These are phyloP conservation scores for Pantala flavescens DNA, from an alignment of 1,140 invertebrate genomes.

Conservation along the genomic window DNA sequence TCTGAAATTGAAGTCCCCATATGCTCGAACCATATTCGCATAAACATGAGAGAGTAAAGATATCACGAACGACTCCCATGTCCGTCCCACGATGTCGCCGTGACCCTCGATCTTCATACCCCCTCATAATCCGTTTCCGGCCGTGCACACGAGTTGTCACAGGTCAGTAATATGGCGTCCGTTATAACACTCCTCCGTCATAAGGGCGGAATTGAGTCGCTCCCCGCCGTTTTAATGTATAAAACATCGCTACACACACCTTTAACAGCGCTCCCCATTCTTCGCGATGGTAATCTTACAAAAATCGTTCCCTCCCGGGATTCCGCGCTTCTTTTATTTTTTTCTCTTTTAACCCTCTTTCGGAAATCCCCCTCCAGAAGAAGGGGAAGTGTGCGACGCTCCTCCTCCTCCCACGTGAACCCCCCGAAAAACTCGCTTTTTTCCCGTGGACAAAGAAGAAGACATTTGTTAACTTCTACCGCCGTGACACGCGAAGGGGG, in stretches of 20 bases:
- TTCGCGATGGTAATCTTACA: constrained; percentile 1
- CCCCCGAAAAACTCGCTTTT: neutral
- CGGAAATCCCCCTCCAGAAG: neutral
- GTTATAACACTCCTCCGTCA: too few species aligned
- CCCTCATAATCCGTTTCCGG: too few species aligned
- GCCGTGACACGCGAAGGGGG: neutral
- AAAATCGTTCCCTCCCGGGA: neutral
- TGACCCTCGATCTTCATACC: too few species aligned
- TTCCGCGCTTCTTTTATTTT: neutral
- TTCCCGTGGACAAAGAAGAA: constrained; percentile 8
- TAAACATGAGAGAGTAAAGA: too few species aligned
- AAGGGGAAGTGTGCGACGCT: neutral
- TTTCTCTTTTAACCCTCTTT: neutral
- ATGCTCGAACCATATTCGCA: too few species aligned
- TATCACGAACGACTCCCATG: too few species aligned
- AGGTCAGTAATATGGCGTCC: too few species aligned
- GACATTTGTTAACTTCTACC: constrained; percentile 9
- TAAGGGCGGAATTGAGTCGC: too few species aligned
- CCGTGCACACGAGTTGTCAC: too few species aligned
- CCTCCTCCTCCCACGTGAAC: neutral
- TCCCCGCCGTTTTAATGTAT: too few species aligned
- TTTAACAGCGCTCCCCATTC: neutral
- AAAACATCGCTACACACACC: neutral
- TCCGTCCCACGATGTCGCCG: too few species aligned
- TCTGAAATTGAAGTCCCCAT: too few species aligned